Percentiles rank a stretch among this genome's conserved stretches.
phyloP scores from a whole-genome alignment of 37 sponge, comb jelly and placozoan species.

The Tethya wilhelma region DNA sequence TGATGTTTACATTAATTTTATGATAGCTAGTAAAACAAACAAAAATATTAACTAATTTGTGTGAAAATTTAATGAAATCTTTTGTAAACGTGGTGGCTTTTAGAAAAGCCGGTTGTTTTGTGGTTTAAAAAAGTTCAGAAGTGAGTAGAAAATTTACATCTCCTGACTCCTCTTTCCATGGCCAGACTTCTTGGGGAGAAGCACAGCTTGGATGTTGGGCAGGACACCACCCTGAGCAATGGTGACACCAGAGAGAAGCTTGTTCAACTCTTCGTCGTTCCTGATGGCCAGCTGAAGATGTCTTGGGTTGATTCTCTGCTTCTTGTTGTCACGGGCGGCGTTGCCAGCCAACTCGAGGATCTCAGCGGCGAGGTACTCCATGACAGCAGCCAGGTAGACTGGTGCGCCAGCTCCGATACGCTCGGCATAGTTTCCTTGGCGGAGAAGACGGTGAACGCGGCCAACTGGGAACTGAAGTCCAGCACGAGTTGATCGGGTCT shows the following conservation, averaged over 20 bases:
- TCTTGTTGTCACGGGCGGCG: conserved; percentile 99
- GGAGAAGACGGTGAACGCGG: conserved; percentile 93
- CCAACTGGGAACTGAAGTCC: conserved; percentile 99
- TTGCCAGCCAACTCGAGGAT: conserved; percentile 99
- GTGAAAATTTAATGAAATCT: conserved; percentile 45
- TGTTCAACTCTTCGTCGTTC: conserved; percentile 99
- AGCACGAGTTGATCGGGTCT: conserved; percentile 96
- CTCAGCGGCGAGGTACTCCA: conserved; percentile 99
- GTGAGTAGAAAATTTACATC: conserved; percentile 41
- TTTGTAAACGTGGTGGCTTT: conserved; percentile 67
- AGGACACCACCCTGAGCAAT: conserved; percentile 99
- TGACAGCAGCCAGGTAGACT: conserved; percentile 99
- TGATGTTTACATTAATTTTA: no score
- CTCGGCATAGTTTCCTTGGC: conserved; percentile 92
- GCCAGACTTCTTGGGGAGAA: conserved; percentile 95
- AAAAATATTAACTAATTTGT: no score
- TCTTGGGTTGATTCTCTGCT: conserved; percentile 96
- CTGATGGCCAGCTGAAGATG: conserved; percentile 99
- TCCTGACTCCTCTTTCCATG: conserved; percentile 83
- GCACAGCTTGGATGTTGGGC: conserved; percentile 99
- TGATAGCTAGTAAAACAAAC: no score
- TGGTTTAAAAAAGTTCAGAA: not conserved
- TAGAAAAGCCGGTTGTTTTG: conserved; percentile 60
- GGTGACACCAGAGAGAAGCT: conserved; percentile 96
- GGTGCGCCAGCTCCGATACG: conserved; percentile 98